A percentile compares a stretch with the other conserved stretches of the same genome.
Evolutionary conservation across 2,113 vertebrate genomes (phyloP).

Genomic region (Proteles cristata): DNA sequence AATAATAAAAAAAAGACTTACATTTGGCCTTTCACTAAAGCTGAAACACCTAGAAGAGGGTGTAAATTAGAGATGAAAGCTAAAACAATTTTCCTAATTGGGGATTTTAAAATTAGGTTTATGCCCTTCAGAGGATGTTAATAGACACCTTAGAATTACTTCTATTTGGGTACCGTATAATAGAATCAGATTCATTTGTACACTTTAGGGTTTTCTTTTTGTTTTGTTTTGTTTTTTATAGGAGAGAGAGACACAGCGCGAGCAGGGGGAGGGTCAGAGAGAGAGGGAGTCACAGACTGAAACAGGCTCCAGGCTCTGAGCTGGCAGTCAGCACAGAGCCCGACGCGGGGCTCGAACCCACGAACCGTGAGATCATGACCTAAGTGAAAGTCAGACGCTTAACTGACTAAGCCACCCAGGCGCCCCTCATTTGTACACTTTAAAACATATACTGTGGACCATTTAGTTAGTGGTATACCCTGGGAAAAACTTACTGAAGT

Average conservation of each 20-base stretch:
- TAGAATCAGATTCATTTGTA: constrained; percentile 24
- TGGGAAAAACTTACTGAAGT: constrained; percentile 30
- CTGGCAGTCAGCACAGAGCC: too few species aligned
- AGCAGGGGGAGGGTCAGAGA: too few species aligned
- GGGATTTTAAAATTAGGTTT: constrained; percentile 31
- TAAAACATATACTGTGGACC: neutral
- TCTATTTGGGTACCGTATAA: neutral
- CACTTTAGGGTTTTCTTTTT: neutral
- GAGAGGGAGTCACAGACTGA: too few species aligned
- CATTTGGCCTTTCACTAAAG: constrained; percentile 17
- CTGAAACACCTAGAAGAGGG: neutral
- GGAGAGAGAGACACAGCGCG: too few species aligned
- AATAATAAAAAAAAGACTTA: neutral
- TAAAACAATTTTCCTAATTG: neutral
- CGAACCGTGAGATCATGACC: too few species aligned
- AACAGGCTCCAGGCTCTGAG: too few species aligned
- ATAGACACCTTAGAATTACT: neutral
- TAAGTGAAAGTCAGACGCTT: too few species aligned
- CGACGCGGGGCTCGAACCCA: too few species aligned
- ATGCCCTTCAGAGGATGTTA: neutral
- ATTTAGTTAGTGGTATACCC: neutral
- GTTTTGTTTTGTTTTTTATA: too few species aligned
- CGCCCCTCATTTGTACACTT: neutral
- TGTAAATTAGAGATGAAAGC: constrained; percentile 35
- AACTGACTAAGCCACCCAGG: too few species aligned